Base-by-base conservation (phyloP, 2,888 invertebrate species). In the Drosophila anceps region DNA sequence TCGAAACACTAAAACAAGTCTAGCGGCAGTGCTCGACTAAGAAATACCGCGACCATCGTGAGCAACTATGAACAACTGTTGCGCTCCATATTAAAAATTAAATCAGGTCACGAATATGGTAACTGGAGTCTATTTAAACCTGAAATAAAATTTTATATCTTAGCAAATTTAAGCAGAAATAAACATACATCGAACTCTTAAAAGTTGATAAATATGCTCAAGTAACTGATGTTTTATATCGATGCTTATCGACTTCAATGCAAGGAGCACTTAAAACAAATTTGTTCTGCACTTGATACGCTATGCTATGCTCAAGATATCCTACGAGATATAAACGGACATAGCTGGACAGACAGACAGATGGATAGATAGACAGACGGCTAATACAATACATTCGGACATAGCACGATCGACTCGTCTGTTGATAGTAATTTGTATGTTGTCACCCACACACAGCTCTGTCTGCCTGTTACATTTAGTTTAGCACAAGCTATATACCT, bases 11-110 rank as follows among this genome's bases (percentile, higher is more conserved):
- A 33, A 46, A 44, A 31, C 27, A 29, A 10, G 2, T 9, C 33
- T 8, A 8, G 2, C 7, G 50, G 50, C 18, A 20, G 13, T 50
- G 50, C 31, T 13, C 31, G 50, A 50, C 50, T 31, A 4, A 13
- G 1, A 50, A 12, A 50, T 50, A 50, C 33, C 31, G 13, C 7
- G n/a, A 18, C 12, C 20, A 12, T 24, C 24, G 24, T 24, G 24
- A 24, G 24, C 24, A 24, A 4, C 24, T 24, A 24, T 24, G 24
- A 24, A 24, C 2, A 24, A 24, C 24, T 24, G 24, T 3, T 48
- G 18, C 2, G 18, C n/a, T n/a, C 4, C 1, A 0, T 3, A 4
- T 31, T 1, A 0, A n/a, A 0, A n/a, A 31, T 12, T 18, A 6
- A 31, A 31, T 10, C 10, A 29, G 27, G 2, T 1, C 9, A 27